Evolutionary conservation across 2,888 invertebrate species (phyloP).

Genomic region (Suillia variegata): DNA sequence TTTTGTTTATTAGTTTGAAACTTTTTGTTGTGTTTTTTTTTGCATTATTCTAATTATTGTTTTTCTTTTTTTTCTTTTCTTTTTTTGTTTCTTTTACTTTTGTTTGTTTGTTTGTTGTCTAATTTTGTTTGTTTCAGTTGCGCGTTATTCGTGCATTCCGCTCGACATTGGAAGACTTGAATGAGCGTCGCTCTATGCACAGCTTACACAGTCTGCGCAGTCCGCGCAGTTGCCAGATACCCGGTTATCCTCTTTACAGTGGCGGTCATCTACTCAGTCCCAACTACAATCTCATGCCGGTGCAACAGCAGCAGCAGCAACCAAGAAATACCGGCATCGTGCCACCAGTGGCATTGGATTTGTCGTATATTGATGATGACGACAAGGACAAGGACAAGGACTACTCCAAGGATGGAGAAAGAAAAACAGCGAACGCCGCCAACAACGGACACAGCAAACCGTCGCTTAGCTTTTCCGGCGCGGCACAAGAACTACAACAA

Average conservation of each 20-base stretch:
- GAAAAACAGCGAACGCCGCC: slow-evolving; percentile 25
- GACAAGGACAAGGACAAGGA: too few relatives aligned
- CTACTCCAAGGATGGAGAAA: slow-evolving; percentile 28
- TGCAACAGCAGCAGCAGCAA: slow-evolving; percentile 34
- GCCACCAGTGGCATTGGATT: slow-evolving; percentile 63
- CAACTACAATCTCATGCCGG: slow-evolving; percentile 40
- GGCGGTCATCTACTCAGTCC: slow-evolving; percentile 51
- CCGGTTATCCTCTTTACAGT: slow-evolving; percentile 51
- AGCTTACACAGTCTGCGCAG: slow-evolving; percentile 93
- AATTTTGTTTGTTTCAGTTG: slow-evolving; percentile 80
- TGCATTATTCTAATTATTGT: too few relatives aligned
- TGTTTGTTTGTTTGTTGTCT: slow-evolving; percentile 50
- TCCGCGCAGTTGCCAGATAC: slow-evolving; percentile 72
- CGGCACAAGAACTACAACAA: slow-evolving; percentile 57
- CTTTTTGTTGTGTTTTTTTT: too few relatives aligned
- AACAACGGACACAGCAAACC: slow-evolving; percentile 31
- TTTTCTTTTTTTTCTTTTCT: too few relatives aligned
- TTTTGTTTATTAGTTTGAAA: too few relatives aligned
- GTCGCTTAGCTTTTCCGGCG: slow-evolving; percentile 20
- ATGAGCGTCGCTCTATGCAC: slow-evolving; percentile 98
- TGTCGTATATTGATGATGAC: slow-evolving; percentile 76
- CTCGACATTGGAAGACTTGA: slow-evolving; percentile 98
- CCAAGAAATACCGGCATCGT: slow-evolving; percentile 6
- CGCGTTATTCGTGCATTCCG: slow-evolving; percentile 99
- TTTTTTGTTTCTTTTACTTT: too few relatives aligned